A percentile compares a stretch with the other conserved stretches of the same genome.
phyloP scores from a whole-genome alignment of 2,797 vertebrate genomes.

The Argyrosomus regius region DNA sequence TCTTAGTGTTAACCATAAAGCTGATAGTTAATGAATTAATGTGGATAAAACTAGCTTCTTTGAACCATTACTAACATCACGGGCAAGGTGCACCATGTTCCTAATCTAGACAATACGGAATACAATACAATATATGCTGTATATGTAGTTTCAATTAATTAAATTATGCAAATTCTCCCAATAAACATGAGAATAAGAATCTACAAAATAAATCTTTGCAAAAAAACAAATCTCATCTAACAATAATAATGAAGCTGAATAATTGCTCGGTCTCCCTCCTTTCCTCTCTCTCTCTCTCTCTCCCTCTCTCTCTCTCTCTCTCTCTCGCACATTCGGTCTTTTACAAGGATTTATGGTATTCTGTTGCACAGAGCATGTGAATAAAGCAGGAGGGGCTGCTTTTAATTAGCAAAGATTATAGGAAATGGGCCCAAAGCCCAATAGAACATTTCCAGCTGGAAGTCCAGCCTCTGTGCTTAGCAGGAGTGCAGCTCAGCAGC shows the following conservation, averaged over 20 bases:
- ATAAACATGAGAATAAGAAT: conserved; percentile 7
- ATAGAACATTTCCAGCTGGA: conserved; percentile 86
- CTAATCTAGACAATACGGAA: background rate
- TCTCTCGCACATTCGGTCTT: conserved; percentile 63
- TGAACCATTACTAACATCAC: background rate
- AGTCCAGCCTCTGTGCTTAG: conserved; percentile 71
- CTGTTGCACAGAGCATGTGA: conserved; percentile 75
- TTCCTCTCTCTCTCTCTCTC: conserved; percentile 28
- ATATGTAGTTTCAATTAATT: background rate
- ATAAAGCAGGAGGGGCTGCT: conserved; percentile 79
- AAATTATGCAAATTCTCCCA: conserved; percentile 5
- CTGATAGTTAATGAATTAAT: background rate
- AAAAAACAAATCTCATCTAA: conserved; percentile 13
- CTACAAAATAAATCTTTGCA: conserved; percentile 20
- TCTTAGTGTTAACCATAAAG: background rate
- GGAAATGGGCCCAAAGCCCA: conserved; percentile 83
- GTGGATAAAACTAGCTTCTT: too few relatives aligned
- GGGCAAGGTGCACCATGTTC: background rate
- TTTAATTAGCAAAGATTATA: conserved; percentile 85
- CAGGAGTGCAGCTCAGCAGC: conserved; percentile 65
- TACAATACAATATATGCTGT: background rate
- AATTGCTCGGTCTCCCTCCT: conserved; percentile 44
- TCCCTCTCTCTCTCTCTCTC: conserved; percentile 13
- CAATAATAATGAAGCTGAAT: conserved; percentile 63
- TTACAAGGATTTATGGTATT: conserved; percentile 78